These are phyloP conservation scores for Elysia crispata DNA, from an alignment of 2,888 invertebrate species.

Conservation along the genomic window DNA sequence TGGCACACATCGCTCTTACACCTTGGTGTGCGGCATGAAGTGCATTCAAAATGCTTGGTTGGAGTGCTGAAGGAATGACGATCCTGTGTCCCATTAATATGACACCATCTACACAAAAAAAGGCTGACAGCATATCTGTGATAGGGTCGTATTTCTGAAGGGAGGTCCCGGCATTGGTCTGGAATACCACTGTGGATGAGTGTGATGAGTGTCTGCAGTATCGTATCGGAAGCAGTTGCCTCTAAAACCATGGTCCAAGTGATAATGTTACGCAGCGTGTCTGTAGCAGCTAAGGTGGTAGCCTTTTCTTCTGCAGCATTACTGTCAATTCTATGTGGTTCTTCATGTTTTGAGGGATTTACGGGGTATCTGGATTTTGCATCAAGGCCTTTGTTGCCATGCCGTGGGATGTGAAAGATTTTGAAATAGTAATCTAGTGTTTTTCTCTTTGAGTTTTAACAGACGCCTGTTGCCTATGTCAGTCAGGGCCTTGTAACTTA, in stretches of 20 bases:
- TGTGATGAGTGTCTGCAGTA: constrained; percentile 16
- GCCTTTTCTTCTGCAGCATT: neutral
- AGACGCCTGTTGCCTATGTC: constrained; percentile 54
- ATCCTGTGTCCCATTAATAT: constrained; percentile 57
- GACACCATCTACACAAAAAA: constrained; percentile 51
- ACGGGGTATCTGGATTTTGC: constrained; percentile 43
- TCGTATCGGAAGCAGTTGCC: constrained; percentile 45
- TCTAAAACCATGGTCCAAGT: constrained; percentile 49
- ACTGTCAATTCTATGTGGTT: neutral
- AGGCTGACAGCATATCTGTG: constrained; percentile 41
- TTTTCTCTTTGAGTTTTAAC: constrained; percentile 59
- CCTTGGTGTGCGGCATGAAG: constrained; percentile 64
- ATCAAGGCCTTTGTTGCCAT: constrained; percentile 36
- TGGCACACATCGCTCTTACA: too few relatives aligned
- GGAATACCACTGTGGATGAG: constrained; percentile 49
- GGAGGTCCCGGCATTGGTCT: neutral
- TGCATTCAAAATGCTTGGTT: constrained; percentile 48
- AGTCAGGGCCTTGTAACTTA: constrained; percentile 51
- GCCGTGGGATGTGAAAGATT: constrained; percentile 37
- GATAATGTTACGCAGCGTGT: constrained; percentile 24
- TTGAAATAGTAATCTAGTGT: constrained; percentile 50
- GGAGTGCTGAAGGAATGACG: constrained; percentile 58
- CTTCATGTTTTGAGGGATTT: neutral
- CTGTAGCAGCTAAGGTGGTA: neutral
- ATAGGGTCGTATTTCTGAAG: constrained; percentile 23